Conservation (phyloP, 2,797 vertebrate species). For the Acanthopagrus latus region DNA sequence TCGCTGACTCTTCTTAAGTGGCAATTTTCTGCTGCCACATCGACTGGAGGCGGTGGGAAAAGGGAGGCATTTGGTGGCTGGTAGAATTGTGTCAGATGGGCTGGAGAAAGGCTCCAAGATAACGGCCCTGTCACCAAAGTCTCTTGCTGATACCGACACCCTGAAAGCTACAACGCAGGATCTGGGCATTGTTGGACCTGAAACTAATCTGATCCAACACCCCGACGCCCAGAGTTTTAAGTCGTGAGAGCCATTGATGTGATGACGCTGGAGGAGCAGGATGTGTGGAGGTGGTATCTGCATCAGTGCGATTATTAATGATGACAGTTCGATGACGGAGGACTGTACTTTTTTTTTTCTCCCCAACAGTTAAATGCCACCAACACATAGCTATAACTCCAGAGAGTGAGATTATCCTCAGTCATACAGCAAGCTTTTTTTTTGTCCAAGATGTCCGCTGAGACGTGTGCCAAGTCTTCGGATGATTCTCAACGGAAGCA, state of each 20-base stretch:
- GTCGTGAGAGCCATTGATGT: slow-evolving; percentile 22
- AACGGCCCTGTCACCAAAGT: slow-evolving; percentile 11
- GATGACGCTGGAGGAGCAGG: slow-evolving; percentile 50
- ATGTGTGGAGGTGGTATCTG: slow-evolving; percentile 58
- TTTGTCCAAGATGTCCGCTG: slow-evolving; percentile 27
- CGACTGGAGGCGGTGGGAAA: slow-evolving; percentile 53
- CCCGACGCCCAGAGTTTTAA: slow-evolving; percentile 5
- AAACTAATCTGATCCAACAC: slow-evolving; percentile 60
- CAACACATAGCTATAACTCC: slow-evolving; percentile 27
- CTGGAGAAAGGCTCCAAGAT: slow-evolving; percentile 47
- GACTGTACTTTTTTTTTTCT: slow-evolving; percentile 51
- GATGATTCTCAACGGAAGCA: slow-evolving; percentile 37
- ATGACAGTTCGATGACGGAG: slow-evolving; percentile 56
- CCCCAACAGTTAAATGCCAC: slow-evolving; percentile 56
- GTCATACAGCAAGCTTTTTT: slow-evolving; percentile 18
- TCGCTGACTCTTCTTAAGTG: slow-evolving; percentile 56
- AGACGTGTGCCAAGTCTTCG: slow-evolving; percentile 16
- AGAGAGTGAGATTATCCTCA: slow-evolving; percentile 40
- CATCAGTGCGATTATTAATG: slow-evolving; percentile 48
- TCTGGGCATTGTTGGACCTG: slow-evolving; percentile 8
- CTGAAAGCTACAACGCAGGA: slow-evolving; percentile 9
- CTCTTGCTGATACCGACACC: slow-evolving; percentile 26
- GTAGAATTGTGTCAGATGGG: slow-evolving; percentile 50
- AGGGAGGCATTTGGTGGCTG: slow-evolving; percentile 48
- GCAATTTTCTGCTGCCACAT: slow-evolving; percentile 67